phyloP scores from a whole-genome alignment of 2,797 vertebrate species.

The Eleutherodactylus coqui region DNA sequence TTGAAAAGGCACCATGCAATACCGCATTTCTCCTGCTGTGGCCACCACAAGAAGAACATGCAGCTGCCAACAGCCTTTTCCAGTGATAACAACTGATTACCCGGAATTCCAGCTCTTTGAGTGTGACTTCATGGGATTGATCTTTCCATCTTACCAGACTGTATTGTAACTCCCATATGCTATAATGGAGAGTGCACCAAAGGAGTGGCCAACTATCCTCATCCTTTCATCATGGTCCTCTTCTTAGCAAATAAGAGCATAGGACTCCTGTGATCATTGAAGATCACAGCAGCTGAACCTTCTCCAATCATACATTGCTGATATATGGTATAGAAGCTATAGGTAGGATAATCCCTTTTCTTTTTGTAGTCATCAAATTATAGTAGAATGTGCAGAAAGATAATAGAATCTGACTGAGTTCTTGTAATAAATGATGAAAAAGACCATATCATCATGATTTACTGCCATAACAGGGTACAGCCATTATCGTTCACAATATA shows the following conservation, averaged over 20 bases:
- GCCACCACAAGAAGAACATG: neutral
- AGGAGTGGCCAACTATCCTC: neutral
- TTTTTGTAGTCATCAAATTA: neutral
- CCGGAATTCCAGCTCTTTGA: neutral
- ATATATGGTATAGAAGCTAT: neutral
- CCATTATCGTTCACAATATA: neutral
- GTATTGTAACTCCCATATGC: neutral
- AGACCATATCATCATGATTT: neutral
- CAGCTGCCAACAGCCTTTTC: neutral
- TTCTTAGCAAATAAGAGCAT: neutral
- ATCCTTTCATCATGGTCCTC: neutral
- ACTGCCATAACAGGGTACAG: neutral
- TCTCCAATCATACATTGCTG: neutral
- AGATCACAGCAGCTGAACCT: neutral
- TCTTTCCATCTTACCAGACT: neutral
- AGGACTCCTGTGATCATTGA: neutral
- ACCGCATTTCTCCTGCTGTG: neutral
- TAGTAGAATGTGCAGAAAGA: neutral
- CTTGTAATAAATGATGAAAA: neutral
- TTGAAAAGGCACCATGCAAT: neutral
- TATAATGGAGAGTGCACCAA: neutral
- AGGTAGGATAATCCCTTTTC: neutral
- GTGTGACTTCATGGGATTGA: neutral
- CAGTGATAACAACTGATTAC: neutral
- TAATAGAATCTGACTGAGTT: neutral